These are phyloP conservation scores for Lasioglossum zephyrum DNA, from an alignment of 2,888 invertebrate genomes.

Conservation along the genomic window DNA sequence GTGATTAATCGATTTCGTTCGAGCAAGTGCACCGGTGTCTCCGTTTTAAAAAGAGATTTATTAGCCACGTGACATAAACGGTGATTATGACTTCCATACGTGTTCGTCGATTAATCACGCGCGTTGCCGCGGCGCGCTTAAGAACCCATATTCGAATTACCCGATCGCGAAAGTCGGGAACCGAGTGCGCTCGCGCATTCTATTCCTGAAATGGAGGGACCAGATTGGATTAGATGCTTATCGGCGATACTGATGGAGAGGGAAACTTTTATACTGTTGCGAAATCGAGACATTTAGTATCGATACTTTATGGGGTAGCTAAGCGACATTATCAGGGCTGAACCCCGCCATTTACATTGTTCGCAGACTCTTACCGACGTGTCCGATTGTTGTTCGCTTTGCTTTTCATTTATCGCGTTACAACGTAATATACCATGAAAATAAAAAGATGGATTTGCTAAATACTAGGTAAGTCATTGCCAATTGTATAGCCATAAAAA, in stretches of 20 bases:
- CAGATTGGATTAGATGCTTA: conserved; percentile 31
- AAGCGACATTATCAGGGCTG: neutral
- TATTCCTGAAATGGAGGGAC: conserved; percentile 25
- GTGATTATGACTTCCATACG: conserved; percentile 64
- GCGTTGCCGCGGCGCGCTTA: conserved; percentile 32
- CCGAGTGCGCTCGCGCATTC: conserved; percentile 13
- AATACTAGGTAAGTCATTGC: neutral
- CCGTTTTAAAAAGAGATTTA: conserved; percentile 68
- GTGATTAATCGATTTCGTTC: conserved; percentile 64
- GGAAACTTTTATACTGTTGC: neutral
- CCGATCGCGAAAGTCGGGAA: conserved; percentile 47
- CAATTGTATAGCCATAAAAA: no score
- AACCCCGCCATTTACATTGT: conserved; percentile 1
- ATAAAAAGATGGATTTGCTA: neutral
- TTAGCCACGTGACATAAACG: conserved; percentile 62
- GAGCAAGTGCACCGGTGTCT: conserved; percentile 58
- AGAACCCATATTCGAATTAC: conserved; percentile 51
- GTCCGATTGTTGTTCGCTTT: neutral
- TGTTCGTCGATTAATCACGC: conserved; percentile 61
- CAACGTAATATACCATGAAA: neutral
- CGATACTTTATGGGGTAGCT: neutral
- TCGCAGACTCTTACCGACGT: neutral
- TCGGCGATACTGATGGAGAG: conserved; percentile 10
- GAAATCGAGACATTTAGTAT: neutral
- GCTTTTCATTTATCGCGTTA: neutral